Evolutionary conservation across 2,113 vertebrate genomes (phyloP).

Genomic region (Thinocorus orbignyianus): DNA sequence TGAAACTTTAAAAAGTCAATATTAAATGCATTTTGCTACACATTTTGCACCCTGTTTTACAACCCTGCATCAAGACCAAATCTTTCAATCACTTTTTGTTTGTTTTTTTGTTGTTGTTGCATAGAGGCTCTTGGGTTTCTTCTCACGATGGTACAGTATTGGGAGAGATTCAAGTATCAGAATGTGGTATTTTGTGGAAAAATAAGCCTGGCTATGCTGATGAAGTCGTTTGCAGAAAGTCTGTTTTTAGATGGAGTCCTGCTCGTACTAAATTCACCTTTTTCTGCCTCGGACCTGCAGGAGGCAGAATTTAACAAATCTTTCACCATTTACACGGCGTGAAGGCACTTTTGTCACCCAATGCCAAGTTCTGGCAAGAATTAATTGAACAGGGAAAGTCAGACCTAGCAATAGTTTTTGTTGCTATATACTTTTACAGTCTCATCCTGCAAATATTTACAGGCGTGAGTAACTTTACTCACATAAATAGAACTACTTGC

Average conservation of each 20-base stretch:
- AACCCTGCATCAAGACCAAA: not conserved
- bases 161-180: not conserved
- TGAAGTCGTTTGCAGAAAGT: not conserved
- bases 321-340: not conserved
- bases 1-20: not conserved
- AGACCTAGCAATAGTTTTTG: not conserved
- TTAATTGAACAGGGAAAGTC: constrained; percentile 9
- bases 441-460: not conserved
- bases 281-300: constrained; percentile 42
- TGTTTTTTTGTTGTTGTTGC: not conserved
- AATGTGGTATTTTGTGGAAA: not conserved
- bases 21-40: not conserved
- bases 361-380: constrained; percentile 51
- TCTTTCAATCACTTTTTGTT: not conserved
- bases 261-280: not conserved
- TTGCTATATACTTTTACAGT: not conserved
- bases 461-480: not conserved
- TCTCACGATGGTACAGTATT: not conserved
- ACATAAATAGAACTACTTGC: not conserved
- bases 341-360: constrained; percentile 13
- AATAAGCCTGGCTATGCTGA: not conserved
- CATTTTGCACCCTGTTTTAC: not conserved
- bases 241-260: not conserved
- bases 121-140: not conserved
- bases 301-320: constrained; percentile 68